A percentile compares a stretch with the other conserved stretches of the same genome.
Evolutionary conservation across 2,113 vertebrate species (phyloP).

Genomic region (Petrocephalus microphthalmus): DNA sequence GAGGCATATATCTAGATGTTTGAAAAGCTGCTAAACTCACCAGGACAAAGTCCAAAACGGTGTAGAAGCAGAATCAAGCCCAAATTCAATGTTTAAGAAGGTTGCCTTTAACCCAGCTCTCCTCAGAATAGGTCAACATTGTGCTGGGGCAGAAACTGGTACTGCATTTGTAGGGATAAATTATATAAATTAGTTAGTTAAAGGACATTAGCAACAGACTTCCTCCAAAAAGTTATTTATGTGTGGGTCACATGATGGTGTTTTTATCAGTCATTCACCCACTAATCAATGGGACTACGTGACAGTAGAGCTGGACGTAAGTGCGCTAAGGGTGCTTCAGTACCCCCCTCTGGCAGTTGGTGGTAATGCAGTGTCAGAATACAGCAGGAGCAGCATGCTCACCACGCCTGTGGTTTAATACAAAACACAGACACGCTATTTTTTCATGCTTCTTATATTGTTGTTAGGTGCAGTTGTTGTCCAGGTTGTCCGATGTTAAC

Average conservation of each 20-base stretch:
- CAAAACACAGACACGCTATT: neutral
- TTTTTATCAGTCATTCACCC: neutral
- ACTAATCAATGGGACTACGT: neutral
- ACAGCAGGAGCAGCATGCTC: neutral
- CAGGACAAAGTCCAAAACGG: constrained; percentile 3
- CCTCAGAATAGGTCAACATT: neutral
- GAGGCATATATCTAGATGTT: neutral
- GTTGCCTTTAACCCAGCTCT: neutral
- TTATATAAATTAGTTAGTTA: neutral
- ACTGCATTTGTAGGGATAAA: neutral
- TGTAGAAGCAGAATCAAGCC: neutral
- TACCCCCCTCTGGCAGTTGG: neutral
- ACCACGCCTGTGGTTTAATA: neutral
- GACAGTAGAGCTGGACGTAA: no score
- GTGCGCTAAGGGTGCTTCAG: neutral
- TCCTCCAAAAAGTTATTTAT: neutral
- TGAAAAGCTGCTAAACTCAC: neutral
- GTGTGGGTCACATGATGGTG: neutral
- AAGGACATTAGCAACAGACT: neutral
- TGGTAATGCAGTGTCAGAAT: neutral
- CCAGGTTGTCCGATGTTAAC: neutral
- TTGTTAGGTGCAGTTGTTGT: neutral
- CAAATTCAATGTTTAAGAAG: neutral
- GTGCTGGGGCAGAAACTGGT: neutral
- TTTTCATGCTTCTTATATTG: neutral